Percentiles rank a stretch among this genome's conserved stretches.
These are phyloP conservation scores for Orthonyx spaldingii DNA, from an alignment of 2,113 vertebrate genomes.

Conservation along the genomic window DNA sequence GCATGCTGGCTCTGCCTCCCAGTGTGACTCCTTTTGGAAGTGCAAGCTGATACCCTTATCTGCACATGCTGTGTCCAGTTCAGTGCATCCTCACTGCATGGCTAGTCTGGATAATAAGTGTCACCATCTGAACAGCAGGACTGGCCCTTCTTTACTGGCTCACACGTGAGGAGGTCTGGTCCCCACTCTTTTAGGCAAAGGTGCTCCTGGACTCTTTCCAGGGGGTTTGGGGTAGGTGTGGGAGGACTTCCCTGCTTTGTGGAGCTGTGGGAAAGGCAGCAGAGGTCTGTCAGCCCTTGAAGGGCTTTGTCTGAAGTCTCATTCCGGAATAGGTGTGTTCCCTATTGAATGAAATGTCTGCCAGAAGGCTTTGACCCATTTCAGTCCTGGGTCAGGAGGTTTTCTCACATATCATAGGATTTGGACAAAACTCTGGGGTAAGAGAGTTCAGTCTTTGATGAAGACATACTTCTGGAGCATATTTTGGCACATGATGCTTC, in stretches of 20 bases:
- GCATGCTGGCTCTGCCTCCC: not conserved
- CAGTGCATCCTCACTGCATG: not conserved
- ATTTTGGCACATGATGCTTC: not conserved
- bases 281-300: not conserved
- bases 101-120: not conserved
- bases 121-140: not conserved
- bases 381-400: not conserved
- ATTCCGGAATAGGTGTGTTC: not conserved
- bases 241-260: not conserved
- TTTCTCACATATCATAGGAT: not conserved
- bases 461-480: not conserved
- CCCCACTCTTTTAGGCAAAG: not conserved
- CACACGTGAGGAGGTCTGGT: not conserved
- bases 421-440: not conserved
- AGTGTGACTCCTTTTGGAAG: not conserved
- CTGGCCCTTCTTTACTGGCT: not conserved
- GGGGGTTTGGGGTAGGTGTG: not conserved
- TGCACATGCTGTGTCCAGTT: fast-evolving
- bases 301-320: not conserved
- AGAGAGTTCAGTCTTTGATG: not conserved
- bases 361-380: not conserved
- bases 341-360: not conserved
- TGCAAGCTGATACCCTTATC: not conserved
- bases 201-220: not conserved
- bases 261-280: not conserved